Base-by-base conservation (phyloP, 2,113 vertebrate genomes). In the Gambusia holbrooki region DNA sequence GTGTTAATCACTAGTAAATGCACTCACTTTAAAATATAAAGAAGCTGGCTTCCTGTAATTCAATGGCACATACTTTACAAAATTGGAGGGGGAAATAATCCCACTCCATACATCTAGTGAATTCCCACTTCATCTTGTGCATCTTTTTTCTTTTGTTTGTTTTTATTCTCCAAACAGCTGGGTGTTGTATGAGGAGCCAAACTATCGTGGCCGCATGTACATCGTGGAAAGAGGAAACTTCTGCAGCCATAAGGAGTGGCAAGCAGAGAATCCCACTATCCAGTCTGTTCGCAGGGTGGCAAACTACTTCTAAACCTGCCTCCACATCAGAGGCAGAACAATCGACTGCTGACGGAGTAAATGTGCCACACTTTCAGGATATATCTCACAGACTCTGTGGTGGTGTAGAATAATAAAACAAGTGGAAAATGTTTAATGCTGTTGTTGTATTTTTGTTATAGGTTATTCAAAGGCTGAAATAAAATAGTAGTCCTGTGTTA, bases 101-200 rank as follows among this genome's bases (percentile, higher is more conserved):
- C 2, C 35, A 37, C 35, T 37, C 35, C 2, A 11, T 37, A 12
- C 35, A 37, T 37, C 2, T 37, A 37, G 35, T 37, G 35, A 37
- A 11, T 37, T 37, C 10, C 10, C 3, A 2, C 35, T 37, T 37
- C 35, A 19, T 5, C 4, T 6, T 71, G 33, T 14, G 5, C n/a
- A 45, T 3, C 11, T 68, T 45, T 22, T 29, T 17, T 74, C 25
- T 14, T 29, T 19, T 27, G 27, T 27, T 69, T 54, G 30, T 9
- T 42, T 78, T 51, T 64, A 13, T 14, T 29, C 48, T 71, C 27
- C 58, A 28, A 72, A 71, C 87, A 98, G 97, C 90, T 97, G 97
- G 97, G 96, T 97, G 88, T 84, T 98, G 86, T 96, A 98, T 0
- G 96, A 98, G 84, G 97, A 98, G 91, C 96, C 97, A 32, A 98